phyloP scores from a whole-genome alignment of 1,140 invertebrate genomes.

The Drosophila albomicans region DNA sequence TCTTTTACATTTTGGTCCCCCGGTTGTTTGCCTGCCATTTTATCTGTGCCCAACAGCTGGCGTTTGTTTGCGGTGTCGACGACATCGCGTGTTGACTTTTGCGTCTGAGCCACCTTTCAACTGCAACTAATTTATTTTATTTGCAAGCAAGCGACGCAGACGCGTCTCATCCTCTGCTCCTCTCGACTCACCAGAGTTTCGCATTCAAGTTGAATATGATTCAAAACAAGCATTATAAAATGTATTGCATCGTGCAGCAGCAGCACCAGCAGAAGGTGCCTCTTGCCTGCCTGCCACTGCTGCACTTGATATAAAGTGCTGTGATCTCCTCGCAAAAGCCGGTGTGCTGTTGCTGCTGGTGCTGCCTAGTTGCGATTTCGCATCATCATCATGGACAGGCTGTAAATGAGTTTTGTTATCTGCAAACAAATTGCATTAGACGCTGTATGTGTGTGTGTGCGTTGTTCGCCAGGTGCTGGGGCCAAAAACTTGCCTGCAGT shows the following conservation, averaged over 20 bases:
- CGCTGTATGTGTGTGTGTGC: neutral
- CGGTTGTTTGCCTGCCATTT: constrained; percentile 76
- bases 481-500: constrained; percentile 5
- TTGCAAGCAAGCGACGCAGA: constrained; percentile 65
- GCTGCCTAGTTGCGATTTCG: constrained; percentile 42
- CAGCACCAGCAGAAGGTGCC: neutral
- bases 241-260: constrained; percentile 56
- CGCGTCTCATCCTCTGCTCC: neutral
- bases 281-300: constrained; percentile 15
- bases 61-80: constrained; percentile 80
- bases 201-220: constrained; percentile 62
- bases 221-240: constrained; percentile 82
- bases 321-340: constrained; percentile 35
- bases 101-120: constrained; percentile 80
- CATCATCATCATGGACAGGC: constrained; percentile 64
- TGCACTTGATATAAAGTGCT: constrained; percentile 71
- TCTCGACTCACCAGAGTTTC: neutral
- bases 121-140: constrained; percentile 83
- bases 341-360: constrained; percentile 6
- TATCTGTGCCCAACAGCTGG: constrained; percentile 79
- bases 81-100: constrained; percentile 82
- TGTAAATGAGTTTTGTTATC: constrained; percentile 74
- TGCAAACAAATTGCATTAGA: constrained; percentile 72
- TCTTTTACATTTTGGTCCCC: constrained; percentile 35
- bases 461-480: too few species aligned